Conservation (phyloP, 1,140 invertebrate species). For the Drosophila jambulina region DNA sequence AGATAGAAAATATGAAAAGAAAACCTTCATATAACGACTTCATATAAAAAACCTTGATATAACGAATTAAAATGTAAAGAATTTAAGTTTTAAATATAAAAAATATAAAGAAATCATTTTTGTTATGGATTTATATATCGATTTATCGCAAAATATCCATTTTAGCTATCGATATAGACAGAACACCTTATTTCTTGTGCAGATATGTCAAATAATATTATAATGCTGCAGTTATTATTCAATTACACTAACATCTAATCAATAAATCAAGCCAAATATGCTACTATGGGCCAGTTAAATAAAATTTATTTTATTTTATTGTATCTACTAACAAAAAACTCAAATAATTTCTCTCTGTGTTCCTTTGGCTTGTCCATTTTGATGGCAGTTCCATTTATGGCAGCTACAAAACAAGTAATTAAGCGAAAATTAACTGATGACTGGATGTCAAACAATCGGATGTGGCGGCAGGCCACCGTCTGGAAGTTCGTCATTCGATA, state of each 20-base stretch:
- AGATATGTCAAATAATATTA: too few relatives aligned
- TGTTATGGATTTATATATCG: not conserved
- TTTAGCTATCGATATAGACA: not conserved
- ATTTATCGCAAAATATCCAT: not conserved
- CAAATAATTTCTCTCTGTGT: not conserved
- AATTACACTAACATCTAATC: not conserved
- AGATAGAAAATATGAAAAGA: too few relatives aligned
- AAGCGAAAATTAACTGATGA: slow-evolving; percentile 76
- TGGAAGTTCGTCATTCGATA: slow-evolving; percentile 54
- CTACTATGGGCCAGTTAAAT: not conserved
- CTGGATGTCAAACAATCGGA: slow-evolving; percentile 62
- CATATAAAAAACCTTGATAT: too few relatives aligned
- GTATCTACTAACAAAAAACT: accelerated
- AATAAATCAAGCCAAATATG: not conserved
- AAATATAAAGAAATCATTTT: too few relatives aligned
- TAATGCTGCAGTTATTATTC: too few relatives aligned
- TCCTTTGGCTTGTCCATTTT: not conserved
- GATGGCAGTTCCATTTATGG: slow-evolving; percentile 42
- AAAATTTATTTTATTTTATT: not conserved
- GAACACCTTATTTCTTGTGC: not conserved
- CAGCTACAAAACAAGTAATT: slow-evolving; percentile 69
- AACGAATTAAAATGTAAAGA: too few relatives aligned
- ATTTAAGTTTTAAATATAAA: too few relatives aligned
- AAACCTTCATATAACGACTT: too few relatives aligned
- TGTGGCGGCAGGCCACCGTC: slow-evolving; percentile 20